Conservation (phyloP, 2,888 invertebrate genomes). For the Diadegma fenestrale region DNA sequence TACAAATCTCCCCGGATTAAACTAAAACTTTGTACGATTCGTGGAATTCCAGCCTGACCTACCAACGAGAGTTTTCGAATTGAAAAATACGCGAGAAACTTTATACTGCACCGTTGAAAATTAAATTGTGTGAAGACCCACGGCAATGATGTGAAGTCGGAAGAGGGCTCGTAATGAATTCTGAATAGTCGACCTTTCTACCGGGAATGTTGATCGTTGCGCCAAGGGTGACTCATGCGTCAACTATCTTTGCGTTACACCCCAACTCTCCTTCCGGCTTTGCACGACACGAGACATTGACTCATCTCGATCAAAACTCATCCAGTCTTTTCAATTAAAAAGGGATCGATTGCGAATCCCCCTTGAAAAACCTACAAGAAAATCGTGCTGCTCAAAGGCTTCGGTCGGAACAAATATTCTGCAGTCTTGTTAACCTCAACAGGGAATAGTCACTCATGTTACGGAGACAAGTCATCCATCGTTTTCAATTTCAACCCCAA, state of each 20-base stretch:
- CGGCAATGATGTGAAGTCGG: slow-evolving; percentile 7
- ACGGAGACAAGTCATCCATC: neutral
- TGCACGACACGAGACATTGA: slow-evolving; percentile 14
- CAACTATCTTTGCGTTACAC: slow-evolving; percentile 9
- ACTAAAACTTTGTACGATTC: slow-evolving; percentile 27
- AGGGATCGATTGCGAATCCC: neutral
- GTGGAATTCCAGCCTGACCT: slow-evolving; percentile 24
- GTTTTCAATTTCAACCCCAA: slow-evolving; percentile 21
- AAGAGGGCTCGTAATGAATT: slow-evolving; percentile 55
- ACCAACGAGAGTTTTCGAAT: neutral
- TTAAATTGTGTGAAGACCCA: slow-evolving; percentile 55
- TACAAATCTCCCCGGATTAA: neutral
- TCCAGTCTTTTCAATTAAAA: neutral
- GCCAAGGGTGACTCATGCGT: slow-evolving; percentile 58
- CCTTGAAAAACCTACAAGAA: neutral
- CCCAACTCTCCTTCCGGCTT: slow-evolving; percentile 36
- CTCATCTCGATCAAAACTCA: slow-evolving; percentile 14
- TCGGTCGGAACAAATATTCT: neutral
- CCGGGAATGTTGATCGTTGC: slow-evolving; percentile 57
- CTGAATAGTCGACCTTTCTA: slow-evolving; percentile 45
- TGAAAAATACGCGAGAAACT: slow-evolving; percentile 43
- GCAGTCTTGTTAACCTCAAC: neutral
- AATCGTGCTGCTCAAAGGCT: neutral
- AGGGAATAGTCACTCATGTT: neutral
- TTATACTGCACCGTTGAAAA: slow-evolving; percentile 34